These are phyloP conservation scores for Xestia sexstrigata DNA, from an alignment of 2,888 invertebrate species.

Conservation along the genomic window DNA sequence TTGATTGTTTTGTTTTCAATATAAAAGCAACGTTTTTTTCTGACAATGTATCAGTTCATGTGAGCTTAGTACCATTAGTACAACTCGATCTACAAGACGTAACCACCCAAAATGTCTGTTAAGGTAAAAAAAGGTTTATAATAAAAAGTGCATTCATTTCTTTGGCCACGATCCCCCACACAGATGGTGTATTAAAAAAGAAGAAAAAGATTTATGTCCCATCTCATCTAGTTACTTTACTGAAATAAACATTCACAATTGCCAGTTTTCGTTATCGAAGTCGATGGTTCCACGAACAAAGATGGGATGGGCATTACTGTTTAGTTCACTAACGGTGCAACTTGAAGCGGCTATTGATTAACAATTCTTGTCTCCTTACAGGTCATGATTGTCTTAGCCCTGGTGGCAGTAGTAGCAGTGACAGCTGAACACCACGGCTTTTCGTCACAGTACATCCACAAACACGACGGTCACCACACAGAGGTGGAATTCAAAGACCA, in stretches of 20 bases:
- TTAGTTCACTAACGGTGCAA: not conserved
- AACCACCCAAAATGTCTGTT: slow-evolving; percentile 31
- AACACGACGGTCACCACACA: slow-evolving; percentile 68
- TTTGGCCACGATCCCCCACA: not conserved
- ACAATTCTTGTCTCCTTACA: not conserved
- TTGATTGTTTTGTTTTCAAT: slow-evolving; percentile 53
- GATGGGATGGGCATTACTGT: not conserved
- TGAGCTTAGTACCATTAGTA: slow-evolving; percentile 28
- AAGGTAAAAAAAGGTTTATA: slow-evolving; percentile 39
- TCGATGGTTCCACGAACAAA: not conserved
- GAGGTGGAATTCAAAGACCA: slow-evolving; percentile 53
- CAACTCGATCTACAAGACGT: not conserved
- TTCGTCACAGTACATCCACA: slow-evolving; percentile 72
- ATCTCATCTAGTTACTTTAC: not conserved
- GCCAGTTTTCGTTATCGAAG: not conserved
- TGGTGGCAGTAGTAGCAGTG: slow-evolving; percentile 31
- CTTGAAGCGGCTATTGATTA: not conserved
- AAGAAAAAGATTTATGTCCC: not conserved
- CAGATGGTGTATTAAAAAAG: not conserved
- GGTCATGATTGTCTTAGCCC: slow-evolving; percentile 47
- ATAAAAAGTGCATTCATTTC: not conserved
- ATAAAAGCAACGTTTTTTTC: slow-evolving; percentile 49
- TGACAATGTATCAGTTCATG: slow-evolving; percentile 63
- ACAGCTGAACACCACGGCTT: slow-evolving; percentile 54
- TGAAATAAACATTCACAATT: too few relatives aligned